A percentile compares a stretch with the other conserved stretches of the same genome.
Evolutionary conservation across 2,888 invertebrate species (phyloP).

Genomic region (Baronia brevicornis): DNA sequence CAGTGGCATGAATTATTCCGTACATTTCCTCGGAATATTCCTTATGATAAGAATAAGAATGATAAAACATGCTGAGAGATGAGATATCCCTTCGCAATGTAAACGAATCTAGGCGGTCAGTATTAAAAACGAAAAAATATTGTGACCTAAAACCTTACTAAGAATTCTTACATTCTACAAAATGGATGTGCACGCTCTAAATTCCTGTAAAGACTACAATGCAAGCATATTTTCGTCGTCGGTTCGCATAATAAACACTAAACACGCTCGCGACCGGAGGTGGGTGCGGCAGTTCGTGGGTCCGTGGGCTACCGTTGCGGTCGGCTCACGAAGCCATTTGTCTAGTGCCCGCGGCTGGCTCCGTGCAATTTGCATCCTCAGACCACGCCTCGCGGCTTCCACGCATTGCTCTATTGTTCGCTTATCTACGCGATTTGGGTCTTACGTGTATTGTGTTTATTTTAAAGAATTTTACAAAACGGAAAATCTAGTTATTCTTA

Average conservation of each 20-base stretch:
- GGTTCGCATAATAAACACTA: conserved; percentile 34
- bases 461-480: no score
- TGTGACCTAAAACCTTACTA: background rate
- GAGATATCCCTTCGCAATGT: no score
- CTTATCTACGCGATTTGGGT: background rate
- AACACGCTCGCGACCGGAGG: conserved; percentile 19
- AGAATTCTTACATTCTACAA: background rate
- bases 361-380: conserved; percentile 62
- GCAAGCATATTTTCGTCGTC: conserved; percentile 22
- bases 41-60: no score
- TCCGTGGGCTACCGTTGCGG: conserved; percentile 69
- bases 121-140: no score
- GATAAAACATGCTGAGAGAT: no score
- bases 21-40: no score
- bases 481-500: no score
- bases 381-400: conserved; percentile 63
- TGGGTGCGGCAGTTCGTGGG: conserved; percentile 41
- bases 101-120: no score
- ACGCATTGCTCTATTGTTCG: conserved; percentile 20
- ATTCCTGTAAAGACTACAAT: conserved; percentile 10
- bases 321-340: conserved; percentile 66
- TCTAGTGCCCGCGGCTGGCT: conserved; percentile 52
- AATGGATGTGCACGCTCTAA: conserved; percentile 8
- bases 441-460: no score
- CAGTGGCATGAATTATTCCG: no score